These are phyloP conservation scores for Maniola jurtina DNA, from an alignment of 1,140 invertebrate genomes.

Conservation along the genomic window DNA sequence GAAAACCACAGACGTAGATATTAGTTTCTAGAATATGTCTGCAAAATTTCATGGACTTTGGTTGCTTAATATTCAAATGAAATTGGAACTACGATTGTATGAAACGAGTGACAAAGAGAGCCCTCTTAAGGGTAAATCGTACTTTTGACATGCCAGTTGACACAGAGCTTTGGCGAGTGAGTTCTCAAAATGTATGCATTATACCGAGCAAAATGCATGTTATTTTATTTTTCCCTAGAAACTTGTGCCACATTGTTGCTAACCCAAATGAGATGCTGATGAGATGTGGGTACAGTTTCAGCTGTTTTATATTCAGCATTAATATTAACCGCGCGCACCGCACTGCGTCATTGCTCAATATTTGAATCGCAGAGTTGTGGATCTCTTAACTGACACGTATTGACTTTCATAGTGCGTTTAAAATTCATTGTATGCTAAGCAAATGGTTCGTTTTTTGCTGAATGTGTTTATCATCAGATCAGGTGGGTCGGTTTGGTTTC, in stretches of 20 bases:
- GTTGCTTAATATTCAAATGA: no score
- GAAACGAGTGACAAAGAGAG: no score
- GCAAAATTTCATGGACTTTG: no score
- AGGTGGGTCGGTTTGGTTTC: neutral
- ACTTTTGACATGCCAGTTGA: no score
- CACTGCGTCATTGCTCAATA: conserved; percentile 56
- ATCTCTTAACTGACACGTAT: conserved; percentile 34
- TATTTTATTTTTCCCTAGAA: neutral
- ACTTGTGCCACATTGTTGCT: neutral
- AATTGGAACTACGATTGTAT: no score
- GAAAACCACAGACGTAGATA: no score
- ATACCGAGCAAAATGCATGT: neutral
- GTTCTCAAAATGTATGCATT: no score
- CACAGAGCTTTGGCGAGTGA: no score
- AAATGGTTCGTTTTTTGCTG: conserved; percentile 6
- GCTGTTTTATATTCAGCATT: conserved; percentile 69
- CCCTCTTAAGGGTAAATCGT: no score
- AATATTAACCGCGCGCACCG: conserved; percentile 62
- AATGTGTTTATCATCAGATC: neutral
- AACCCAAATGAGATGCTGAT: neutral
- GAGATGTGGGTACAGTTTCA: conserved; percentile 16
- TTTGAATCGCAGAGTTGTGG: conserved; percentile 53
- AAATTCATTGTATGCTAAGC: conserved; percentile 42
- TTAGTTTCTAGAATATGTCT: no score
- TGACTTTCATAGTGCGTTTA: conserved; percentile 54